These are phyloP conservation scores for Dendronephthya gigantea DNA, from an alignment of 64 coral and sea anemone species.

Conservation along the genomic window DNA sequence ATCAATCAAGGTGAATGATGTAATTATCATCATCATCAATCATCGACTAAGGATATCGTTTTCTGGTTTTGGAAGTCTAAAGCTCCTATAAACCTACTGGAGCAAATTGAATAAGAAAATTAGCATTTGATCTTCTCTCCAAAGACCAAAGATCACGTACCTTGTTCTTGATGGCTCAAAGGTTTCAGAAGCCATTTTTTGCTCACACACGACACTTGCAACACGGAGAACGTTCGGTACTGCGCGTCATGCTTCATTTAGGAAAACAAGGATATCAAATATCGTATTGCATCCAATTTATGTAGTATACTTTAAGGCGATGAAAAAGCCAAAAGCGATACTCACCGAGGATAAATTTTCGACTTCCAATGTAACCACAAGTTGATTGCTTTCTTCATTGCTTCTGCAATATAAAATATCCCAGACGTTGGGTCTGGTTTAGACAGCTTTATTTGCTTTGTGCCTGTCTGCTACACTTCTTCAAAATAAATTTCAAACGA, in stretches of 20 bases:
- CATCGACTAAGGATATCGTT: not conserved
- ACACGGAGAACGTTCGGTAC: constrained; percentile 47
- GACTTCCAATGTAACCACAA: constrained; percentile 59
- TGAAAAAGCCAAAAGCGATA: not conserved
- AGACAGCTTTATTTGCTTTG: no score
- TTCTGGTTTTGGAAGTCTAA: no score
- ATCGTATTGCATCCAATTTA: not conserved
- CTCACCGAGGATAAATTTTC: constrained; percentile 58
- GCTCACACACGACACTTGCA: constrained; percentile 86
- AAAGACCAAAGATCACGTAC: not conserved
- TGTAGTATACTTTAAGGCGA: no score
- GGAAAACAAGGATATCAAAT: not conserved
- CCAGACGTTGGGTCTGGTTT: not conserved
- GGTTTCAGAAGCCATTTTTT: constrained; percentile 57
- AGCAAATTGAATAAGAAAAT: not conserved
- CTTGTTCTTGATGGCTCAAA: constrained; percentile 60
- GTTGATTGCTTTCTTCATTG: constrained; percentile 55
- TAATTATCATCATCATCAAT: not conserved
- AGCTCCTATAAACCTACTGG: no score
- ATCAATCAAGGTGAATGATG: not conserved
- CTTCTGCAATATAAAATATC: not conserved
- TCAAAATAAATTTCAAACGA: not conserved
- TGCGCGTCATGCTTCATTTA: constrained; percentile 51
- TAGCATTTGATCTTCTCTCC: not conserved
- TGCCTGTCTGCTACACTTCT: no score